A percentile compares a stretch with the other conserved stretches of the same genome.
phyloP scores from a whole-genome alignment of 1,140 invertebrate genomes.

The Whitmania pigra region DNA sequence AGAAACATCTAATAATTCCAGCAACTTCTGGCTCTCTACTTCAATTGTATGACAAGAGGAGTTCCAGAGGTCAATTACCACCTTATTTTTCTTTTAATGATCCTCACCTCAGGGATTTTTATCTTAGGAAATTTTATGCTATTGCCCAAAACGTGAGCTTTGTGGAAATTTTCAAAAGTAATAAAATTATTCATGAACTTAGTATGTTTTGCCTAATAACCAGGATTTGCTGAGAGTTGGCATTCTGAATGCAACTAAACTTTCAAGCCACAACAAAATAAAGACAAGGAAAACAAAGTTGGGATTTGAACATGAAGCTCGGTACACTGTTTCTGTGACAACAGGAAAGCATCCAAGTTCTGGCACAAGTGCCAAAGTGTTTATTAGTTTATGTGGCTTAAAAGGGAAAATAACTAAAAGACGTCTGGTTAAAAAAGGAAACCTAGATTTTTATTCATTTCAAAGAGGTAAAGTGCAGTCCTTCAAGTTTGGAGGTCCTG shows the following conservation, averaged over 20 bases:
- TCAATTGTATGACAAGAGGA: slow-evolving; percentile 14
- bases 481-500: slow-evolving; percentile 37
- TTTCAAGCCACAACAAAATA: neutral
- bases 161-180: slow-evolving; percentile 8
- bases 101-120: slow-evolving; percentile 40
- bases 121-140: slow-evolving; percentile 35
- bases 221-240: neutral
- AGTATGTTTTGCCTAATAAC: neutral
- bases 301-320: slow-evolving; percentile 26
- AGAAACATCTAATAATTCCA: neutral
- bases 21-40: neutral
- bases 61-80: slow-evolving; percentile 26
- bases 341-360: slow-evolving; percentile 38
- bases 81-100: slow-evolving; percentile 39
- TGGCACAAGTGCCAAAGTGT: slow-evolving; percentile 40
- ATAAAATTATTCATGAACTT: slow-evolving; percentile 1
- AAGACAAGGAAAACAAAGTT: neutral
- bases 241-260: neutral
- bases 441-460: slow-evolving; percentile 36
- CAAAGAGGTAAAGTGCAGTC: slow-evolving; percentile 37
- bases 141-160: slow-evolving; percentile 21
- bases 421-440: slow-evolving; percentile 37
- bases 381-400: slow-evolving; percentile 30
- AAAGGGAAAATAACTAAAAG: slow-evolving; percentile 37
- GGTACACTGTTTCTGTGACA: slow-evolving; percentile 40